These are phyloP conservation scores for Marmota flaviventris DNA, from an alignment of 2,113 vertebrate genomes.

Conservation along the genomic window DNA sequence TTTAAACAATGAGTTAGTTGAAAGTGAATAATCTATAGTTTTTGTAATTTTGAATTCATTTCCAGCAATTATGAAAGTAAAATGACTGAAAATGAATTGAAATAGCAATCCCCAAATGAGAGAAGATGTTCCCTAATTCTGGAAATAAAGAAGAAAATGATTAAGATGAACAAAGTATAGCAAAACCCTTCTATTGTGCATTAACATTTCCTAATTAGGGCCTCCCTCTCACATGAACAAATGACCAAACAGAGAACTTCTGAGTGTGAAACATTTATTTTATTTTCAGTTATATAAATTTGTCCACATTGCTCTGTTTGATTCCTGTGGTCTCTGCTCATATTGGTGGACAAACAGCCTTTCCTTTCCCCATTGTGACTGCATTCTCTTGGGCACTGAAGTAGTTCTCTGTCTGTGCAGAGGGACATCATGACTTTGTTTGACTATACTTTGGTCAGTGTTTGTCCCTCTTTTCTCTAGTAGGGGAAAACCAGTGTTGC, in stretches of 20 bases:
- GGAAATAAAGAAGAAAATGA: conserved; percentile 28
- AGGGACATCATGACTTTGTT: accelerated
- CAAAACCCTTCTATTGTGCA: background rate
- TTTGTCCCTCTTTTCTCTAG: background rate
- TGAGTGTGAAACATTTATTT: background rate
- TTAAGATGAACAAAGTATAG: conserved; percentile 29
- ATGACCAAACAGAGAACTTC: background rate
- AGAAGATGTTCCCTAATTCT: background rate
- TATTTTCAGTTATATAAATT: background rate
- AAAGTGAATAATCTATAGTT: conserved; percentile 70
- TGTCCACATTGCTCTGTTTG: background rate
- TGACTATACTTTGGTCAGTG: background rate
- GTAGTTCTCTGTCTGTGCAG: background rate
- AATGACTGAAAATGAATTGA: conserved; percentile 68
- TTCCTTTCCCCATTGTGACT: background rate
- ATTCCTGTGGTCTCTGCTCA: background rate
- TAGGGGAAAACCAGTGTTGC: background rate
- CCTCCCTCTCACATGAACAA: background rate
- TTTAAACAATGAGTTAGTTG: conserved; percentile 61
- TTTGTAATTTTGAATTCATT: conserved; percentile 75
- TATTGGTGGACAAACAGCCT: background rate
- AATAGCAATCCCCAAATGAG: conserved; percentile 23
- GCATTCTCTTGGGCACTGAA: background rate
- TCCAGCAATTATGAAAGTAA: conserved; percentile 26
- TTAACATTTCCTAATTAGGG: background rate